Percentiles rank a stretch among this genome's conserved stretches.
These are phyloP conservation scores for Microplitis demolitor DNA, from an alignment of 1,140 invertebrate species.

Conservation along the genomic window DNA sequence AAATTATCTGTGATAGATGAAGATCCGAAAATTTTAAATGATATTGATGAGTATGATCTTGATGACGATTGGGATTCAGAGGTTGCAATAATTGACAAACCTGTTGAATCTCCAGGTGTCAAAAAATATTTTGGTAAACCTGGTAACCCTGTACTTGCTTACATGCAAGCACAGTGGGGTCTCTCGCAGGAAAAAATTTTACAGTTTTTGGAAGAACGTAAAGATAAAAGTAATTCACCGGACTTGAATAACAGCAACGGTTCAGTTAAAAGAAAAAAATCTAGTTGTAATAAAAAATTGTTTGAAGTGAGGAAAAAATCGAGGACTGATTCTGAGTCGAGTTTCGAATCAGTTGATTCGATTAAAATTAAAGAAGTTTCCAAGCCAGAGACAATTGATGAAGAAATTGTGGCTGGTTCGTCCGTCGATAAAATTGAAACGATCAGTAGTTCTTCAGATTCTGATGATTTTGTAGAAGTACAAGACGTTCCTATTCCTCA, in stretches of 20 bases:
- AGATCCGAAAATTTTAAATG: slow-evolving; percentile 31
- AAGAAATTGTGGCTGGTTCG: not conserved
- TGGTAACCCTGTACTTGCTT: slow-evolving; percentile 62
- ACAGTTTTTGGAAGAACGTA: slow-evolving; percentile 64
- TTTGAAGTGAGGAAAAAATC: not conserved
- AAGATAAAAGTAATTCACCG: slow-evolving; percentile 43
- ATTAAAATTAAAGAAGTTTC: slow-evolving; percentile 11
- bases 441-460: slow-evolving; percentile 39
- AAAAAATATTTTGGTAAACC: slow-evolving; percentile 42
- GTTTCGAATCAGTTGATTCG: not conserved
- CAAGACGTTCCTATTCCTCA: slow-evolving; percentile 41
- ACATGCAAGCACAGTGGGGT: slow-evolving; percentile 76
- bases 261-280: not conserved
- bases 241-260: slow-evolving; percentile 9
- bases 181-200: slow-evolving; percentile 72
- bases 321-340: not conserved
- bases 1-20: slow-evolving; percentile 7
- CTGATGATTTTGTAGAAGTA: slow-evolving; percentile 59
- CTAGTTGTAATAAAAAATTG: not conserved
- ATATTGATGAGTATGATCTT: slow-evolving; percentile 49
- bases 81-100: slow-evolving; percentile 27
- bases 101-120: slow-evolving; percentile 29
- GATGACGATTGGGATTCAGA: slow-evolving; percentile 50
- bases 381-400: not conserved
- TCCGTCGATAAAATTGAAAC: not conserved